Base-by-base conservation (phyloP, 2,888 invertebrate genomes). In the Netelia melanura region DNA sequence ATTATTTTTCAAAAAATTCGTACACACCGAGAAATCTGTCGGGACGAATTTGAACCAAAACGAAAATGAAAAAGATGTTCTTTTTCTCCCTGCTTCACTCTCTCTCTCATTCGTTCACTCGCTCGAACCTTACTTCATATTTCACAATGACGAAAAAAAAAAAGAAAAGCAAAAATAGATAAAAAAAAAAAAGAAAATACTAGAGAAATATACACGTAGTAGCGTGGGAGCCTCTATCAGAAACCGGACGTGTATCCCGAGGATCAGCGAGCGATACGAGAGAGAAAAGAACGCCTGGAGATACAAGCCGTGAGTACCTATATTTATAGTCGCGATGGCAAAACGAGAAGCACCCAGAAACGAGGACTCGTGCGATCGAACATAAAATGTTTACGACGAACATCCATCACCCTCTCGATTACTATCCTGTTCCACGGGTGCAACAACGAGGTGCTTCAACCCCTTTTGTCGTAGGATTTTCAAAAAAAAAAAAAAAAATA, bases 361-460 rank as follows among this genome's bases (percentile, higher is more conserved):
- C 43, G 58, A 58, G 56, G 43, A 30, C 44, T n/a, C 70, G 71
- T 64, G 64, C 61, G 79, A 83, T 83, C 79, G 70, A 83, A 83
- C 79, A 75, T 79, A 83, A 83, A 79, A 79, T 79, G 83, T 83
- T 83, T 83, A 83, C 83, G 79, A 79, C 58, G 68, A 68, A 58
- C 83, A 79, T 83, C 64, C 74, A 83, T 83, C 83, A 83, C 75
- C 38, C 48, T 71, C 67, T 68, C 83, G 74, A 78, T 83, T 83
- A 83, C 83, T 78, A 83, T 78, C 62, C 30, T 61, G 61, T 72
- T 61, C 52, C 25, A 11, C 6, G 74, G 64, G 58, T 80, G 74
- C 30, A 74, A 74, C 77, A 75, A 79, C 83, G 68, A 75, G 70
- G 79, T 56, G 70, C 56, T 83, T 64, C 48, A 52, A 79, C 25